These are phyloP conservation scores for Ariopsis seemanni DNA, from an alignment of 2,113 vertebrate genomes.

Conservation along the genomic window DNA sequence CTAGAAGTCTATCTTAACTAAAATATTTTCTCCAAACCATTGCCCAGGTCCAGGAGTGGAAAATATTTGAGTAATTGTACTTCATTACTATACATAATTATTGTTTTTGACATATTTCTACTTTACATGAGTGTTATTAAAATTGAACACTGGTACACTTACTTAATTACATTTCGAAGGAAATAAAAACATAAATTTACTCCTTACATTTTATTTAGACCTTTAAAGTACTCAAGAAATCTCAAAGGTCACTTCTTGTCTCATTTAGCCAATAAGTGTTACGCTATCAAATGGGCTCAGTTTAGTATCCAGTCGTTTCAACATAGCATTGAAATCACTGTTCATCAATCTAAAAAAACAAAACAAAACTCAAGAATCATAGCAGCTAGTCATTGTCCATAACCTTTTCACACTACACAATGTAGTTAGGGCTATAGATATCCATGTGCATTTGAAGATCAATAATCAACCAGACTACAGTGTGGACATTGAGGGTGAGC, in stretches of 20 bases:
- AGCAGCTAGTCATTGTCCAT: neutral
- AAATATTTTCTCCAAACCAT: neutral
- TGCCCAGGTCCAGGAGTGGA: neutral
- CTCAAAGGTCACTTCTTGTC: too few species aligned
- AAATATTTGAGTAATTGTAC: too few species aligned
- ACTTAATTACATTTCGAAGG: too few species aligned
- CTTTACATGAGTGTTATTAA: neutral
- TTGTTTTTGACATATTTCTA: neutral
- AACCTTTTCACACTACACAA: neutral
- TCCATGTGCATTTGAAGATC: too few species aligned
- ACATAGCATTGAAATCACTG: neutral
- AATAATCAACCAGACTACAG: too few species aligned
- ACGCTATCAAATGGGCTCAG: neutral
- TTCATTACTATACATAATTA: neutral
- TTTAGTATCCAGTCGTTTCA: neutral
- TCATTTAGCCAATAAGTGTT: neutral
- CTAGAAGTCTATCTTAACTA: neutral
- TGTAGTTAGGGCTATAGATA: too few species aligned
- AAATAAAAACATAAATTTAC: too few species aligned
- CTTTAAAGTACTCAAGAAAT: too few species aligned
- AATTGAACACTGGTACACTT: too few species aligned
- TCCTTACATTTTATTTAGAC: too few species aligned
- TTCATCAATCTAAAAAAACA: neutral
- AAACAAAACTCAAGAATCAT: neutral
- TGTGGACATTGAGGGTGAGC: too few species aligned